Conservation (phyloP, 1,140 invertebrate species). For the Samia ricini region DNA sequence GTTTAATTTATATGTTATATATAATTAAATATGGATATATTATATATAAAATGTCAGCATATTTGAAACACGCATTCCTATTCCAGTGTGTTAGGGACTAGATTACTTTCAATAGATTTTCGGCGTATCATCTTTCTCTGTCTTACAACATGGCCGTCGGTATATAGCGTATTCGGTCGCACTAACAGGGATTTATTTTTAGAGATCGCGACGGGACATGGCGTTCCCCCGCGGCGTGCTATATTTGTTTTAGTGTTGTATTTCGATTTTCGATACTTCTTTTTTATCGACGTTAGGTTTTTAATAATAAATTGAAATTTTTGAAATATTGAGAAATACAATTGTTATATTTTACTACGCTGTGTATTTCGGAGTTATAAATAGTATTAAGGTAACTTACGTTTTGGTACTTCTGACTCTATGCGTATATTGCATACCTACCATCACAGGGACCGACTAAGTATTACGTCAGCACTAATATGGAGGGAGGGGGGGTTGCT, state of each 20-base stretch:
- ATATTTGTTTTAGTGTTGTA: conserved; percentile 54
- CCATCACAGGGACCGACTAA: too few species aligned
- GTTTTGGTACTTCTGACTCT: too few species aligned
- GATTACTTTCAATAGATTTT: not conserved
- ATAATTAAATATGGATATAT: not conserved
- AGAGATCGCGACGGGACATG: conserved; percentile 44
- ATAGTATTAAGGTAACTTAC: too few species aligned
- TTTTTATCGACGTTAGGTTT: not conserved
- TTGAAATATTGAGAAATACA: not conserved
- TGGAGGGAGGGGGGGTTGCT: too few species aligned
- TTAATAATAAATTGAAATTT: not conserved
- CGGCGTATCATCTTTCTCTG: conserved; percentile 13
- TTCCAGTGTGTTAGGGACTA: not conserved
- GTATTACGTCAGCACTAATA: too few species aligned
- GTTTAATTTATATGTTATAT: not conserved
- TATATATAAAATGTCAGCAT: not conserved
- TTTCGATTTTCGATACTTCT: conserved; percentile 17
- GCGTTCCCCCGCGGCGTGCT: conserved; percentile 56
- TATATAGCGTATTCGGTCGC: conserved; percentile 32
- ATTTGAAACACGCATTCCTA: not conserved
- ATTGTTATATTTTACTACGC: not conserved
- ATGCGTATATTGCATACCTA: too few species aligned
- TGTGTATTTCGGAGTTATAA: not conserved
- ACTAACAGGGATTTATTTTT: conserved; percentile 55
- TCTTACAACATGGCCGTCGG: conserved; percentile 26